Conservation (phyloP, 1,140 invertebrate genomes). For the Hormaphis cornu region DNA sequence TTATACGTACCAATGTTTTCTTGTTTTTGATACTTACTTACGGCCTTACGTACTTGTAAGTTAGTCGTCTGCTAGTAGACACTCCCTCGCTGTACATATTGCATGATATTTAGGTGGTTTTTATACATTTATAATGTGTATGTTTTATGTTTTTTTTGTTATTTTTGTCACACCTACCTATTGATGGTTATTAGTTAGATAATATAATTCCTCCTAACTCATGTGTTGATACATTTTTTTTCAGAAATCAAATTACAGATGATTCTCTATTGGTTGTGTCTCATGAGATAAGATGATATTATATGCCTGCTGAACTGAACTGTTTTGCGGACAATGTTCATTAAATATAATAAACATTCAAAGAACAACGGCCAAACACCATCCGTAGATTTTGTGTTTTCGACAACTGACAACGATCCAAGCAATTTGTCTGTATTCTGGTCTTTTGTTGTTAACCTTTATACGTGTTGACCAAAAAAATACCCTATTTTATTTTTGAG, state of each 20-base stretch:
- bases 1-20: too few species aligned
- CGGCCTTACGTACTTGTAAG: too few species aligned
- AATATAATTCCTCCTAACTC: not conserved
- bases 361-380: not conserved
- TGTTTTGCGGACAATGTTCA: slow-evolving; percentile 4
- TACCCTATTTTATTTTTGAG: not conserved
- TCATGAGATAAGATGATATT: not conserved
- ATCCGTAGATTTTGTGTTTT: not conserved
- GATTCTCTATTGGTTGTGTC: not conserved
- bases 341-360: slow-evolving; percentile 16
- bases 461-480: not conserved
- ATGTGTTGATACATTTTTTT: not conserved
- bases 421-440: not conserved
- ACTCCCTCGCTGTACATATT: too few species aligned
- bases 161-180: not conserved
- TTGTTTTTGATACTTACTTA: too few species aligned
- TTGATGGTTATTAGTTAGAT: not conserved
- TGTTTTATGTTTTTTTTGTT: too few species aligned
- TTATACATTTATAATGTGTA: too few species aligned
- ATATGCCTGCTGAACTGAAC: not conserved
- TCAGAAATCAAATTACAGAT: not conserved
- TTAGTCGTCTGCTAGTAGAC: too few species aligned
- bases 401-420: not conserved
- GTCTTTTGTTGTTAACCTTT: not conserved
- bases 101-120: too few species aligned